Conservation (phyloP, 2,113 vertebrate genomes). For the Fulica atra region DNA sequence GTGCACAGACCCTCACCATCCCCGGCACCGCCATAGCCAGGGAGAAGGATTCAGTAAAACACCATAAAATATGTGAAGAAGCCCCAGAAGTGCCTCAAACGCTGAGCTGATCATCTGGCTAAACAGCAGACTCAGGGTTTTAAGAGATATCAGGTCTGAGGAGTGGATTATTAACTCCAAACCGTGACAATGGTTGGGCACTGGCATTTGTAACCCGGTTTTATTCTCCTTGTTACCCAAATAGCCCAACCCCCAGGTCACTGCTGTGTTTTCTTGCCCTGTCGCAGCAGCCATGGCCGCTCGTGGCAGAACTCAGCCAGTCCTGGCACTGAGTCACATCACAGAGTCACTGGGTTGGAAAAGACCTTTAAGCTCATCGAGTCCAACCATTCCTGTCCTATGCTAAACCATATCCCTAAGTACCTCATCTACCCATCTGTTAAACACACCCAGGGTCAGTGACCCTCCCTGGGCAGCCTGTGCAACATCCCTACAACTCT, state of each 20-base stretch:
- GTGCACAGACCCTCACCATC: neutral
- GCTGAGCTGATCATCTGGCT: neutral
- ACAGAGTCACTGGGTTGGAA: too few species aligned
- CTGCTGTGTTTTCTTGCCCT: neutral
- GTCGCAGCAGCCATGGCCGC: neutral
- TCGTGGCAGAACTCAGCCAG: neutral
- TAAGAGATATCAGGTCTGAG: neutral
- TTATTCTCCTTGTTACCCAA: neutral
- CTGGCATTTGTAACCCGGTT: neutral
- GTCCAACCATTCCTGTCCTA: too few species aligned
- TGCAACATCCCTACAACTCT: too few species aligned
- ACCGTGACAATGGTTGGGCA: neutral
- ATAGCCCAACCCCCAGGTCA: neutral
- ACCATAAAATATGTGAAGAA: neutral
- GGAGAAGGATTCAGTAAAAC: neutral
- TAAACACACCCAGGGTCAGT: too few species aligned
- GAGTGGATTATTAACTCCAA: neutral
- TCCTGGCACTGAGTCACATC: neutral
- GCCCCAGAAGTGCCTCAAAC: neutral
- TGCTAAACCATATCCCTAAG: too few species aligned
- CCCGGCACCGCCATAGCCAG: neutral
- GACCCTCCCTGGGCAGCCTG: too few species aligned
- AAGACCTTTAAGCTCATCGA: too few species aligned
- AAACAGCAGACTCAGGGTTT: neutral
- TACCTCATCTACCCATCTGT: too few species aligned